Evolutionary conservation across 92 coral and sea anemone genomes (phyloP), one percentile per base, ranked within the genome.

Genomic region (Phenganax subtilis): DNA sequence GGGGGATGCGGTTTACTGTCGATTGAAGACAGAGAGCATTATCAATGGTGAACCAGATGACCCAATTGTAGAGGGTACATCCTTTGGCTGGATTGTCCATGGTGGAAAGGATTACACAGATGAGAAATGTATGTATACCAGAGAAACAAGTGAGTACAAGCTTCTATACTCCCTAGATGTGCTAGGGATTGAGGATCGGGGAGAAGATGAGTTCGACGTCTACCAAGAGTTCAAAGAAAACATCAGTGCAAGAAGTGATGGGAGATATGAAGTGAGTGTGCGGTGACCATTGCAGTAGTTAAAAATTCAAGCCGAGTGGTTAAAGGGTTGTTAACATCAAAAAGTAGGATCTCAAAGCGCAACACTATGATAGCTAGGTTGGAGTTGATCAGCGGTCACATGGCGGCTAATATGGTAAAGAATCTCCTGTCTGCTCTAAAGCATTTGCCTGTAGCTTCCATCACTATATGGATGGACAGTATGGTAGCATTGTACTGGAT

Each of bases 401-500:
- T 85, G 57, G 77, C 89, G 37, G 77, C 55, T 29, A 85, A 85
- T 70, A 72, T 82, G 90, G 93, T 60, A 29, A 75, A 75, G 58
- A 80, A 87, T 54, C 77, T 87, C 16, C 53, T 28, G 53, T 47
- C 66, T 17, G 90, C 87, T 51, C 76, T 87, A 54, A 79, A 72
- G 61, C 68, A 76, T 64, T 90, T 85, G 88, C 85, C 90, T 28
- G 84, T 84, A 16, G 51, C 57, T 53, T 84, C 86, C 28, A 61
- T 63, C 44, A 86, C 82, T 0, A 72, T 87, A 14, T 87, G 88
- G 88, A 87, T 89, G 85, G 84, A 88, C 77, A 76, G 82, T 66
- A 81, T 88, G 86, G 84, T 81, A 6, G 85, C 85, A 51, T 65
- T 90, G 55, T 88, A 90, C 79, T 90, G 87, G 94, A 88, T 90